Conservation (phyloP, 1,140 invertebrate species). For the Conopomorpha cramerella region DNA sequence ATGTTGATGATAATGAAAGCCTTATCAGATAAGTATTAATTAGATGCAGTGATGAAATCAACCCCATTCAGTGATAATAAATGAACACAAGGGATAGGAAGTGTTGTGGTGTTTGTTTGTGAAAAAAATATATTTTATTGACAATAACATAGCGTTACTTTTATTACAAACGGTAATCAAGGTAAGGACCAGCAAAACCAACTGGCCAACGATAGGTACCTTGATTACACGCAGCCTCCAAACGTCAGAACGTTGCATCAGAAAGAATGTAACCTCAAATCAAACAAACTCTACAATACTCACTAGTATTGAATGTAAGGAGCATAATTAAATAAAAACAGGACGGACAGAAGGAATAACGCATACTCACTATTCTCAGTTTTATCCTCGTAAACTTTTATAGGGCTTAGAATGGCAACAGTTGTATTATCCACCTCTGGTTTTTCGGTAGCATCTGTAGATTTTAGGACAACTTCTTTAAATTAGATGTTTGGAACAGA, state of each 20-base stretch:
- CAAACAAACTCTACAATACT: conserved; percentile 22
- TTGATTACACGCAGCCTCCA: no score
- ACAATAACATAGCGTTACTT: no score
- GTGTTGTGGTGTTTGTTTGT: conserved; percentile 13
- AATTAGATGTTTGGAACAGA: no score
- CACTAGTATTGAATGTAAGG: conserved; percentile 13
- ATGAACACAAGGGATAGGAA: conserved; percentile 9
- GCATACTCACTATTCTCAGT: conserved; percentile 50
- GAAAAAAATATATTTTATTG: no score
- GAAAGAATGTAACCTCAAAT: conserved; percentile 17
- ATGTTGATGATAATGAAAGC: no score
- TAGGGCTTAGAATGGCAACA: conserved; percentile 35
- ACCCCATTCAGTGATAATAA: conserved; percentile 14
- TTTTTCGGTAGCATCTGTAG: conserved; percentile 44
- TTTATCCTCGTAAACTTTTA: conserved; percentile 37
- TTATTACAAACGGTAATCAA: no score
- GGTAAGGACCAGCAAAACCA: no score
- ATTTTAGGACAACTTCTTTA: conserved; percentile 48
- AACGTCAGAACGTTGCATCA: no score
- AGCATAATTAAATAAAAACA: conserved; percentile 10
- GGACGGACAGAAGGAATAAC: neutral
- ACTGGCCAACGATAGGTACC: no score
- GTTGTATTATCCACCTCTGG: conserved; percentile 43
- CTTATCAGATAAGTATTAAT: conserved; percentile 23
- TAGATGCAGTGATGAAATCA: conserved; percentile 12